These are phyloP conservation scores for Clavelina lepadiformis DNA, from an alignment of 23 tunicate genomes.

Conservation along the genomic window DNA sequence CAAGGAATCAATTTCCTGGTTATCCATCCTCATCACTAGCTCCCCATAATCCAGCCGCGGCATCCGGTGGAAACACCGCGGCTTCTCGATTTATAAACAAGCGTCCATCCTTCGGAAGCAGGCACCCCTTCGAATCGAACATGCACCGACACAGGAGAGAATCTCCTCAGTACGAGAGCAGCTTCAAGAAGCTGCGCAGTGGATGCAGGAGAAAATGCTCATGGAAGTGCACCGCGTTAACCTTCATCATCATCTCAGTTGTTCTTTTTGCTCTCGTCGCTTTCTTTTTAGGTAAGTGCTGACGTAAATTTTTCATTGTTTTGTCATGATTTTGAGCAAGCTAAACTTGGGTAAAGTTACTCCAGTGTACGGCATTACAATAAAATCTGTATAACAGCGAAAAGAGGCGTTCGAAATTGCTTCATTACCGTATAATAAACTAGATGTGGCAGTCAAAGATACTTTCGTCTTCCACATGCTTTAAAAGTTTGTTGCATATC, in stretches of 20 bases:
- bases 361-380: no score
- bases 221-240: conserved; percentile 60
- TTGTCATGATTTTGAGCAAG: no score
- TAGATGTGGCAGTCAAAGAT: no score
- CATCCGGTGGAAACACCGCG: conserved; percentile 25
- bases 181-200: conserved; percentile 19
- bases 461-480: no score
- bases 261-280: conserved; percentile 61
- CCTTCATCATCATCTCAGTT: conserved; percentile 29
- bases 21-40: conserved; percentile 16
- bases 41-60: conserved; percentile 4
- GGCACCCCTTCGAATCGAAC: conserved; percentile 13
- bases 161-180: conserved; percentile 24
- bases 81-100: conserved; percentile 74
- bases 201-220: conserved; percentile 30
- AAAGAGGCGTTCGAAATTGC: no score
- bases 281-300: conserved; percentile 72
- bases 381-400: no score
- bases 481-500: no score
- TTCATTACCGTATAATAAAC: no score
- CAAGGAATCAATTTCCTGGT: background rate
- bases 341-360: no score
- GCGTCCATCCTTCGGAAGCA: conserved; percentile 35
- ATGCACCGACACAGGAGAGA: conserved; percentile 20
- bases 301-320: no score